A percentile compares a stretch with the other conserved stretches of the same genome.
phyloP scores from a whole-genome alignment of 2,797 vertebrate species.

The Austrolebias charrua region DNA sequence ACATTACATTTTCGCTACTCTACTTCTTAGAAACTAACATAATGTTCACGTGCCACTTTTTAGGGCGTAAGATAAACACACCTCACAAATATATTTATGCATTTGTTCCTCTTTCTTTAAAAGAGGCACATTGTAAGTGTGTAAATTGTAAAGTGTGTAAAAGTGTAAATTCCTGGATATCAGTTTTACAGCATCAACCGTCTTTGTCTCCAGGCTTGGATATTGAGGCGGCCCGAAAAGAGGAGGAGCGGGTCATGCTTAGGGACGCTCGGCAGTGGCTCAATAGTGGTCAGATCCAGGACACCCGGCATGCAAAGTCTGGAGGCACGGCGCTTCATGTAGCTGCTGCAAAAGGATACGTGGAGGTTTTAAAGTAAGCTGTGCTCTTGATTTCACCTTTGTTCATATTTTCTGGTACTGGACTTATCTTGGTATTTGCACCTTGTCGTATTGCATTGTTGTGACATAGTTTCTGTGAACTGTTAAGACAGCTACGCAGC shows the following conservation, averaged over 20 bases:
- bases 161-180: constrained; percentile 13
- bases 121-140: too few species aligned
- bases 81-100: not conserved
- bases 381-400: not conserved
- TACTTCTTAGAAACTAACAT: too few species aligned
- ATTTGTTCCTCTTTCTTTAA: not conserved
- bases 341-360: constrained; percentile 96
- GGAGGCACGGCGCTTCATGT: constrained; percentile 98
- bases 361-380: constrained; percentile 99
- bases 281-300: constrained; percentile 95
- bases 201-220: constrained; percentile 85
- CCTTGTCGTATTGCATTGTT: constrained; percentile 32
- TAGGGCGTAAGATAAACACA: too few species aligned
- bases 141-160: too few species aligned
- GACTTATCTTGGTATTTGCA: constrained; percentile 31
- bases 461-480: constrained; percentile 24
- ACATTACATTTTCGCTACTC: too few species aligned
- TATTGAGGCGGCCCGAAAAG: constrained; percentile 96
- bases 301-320: constrained; percentile 91
- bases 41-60: not conserved
- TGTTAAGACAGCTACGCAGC: constrained; percentile 30
- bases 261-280: constrained; percentile 97
- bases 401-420: constrained; percentile 6
- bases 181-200: constrained; percentile 1
- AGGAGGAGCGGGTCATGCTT: constrained; percentile 97